These are phyloP conservation scores for Cacatua alba DNA, from an alignment of 2,113 vertebrate genomes.

Conservation along the genomic window DNA sequence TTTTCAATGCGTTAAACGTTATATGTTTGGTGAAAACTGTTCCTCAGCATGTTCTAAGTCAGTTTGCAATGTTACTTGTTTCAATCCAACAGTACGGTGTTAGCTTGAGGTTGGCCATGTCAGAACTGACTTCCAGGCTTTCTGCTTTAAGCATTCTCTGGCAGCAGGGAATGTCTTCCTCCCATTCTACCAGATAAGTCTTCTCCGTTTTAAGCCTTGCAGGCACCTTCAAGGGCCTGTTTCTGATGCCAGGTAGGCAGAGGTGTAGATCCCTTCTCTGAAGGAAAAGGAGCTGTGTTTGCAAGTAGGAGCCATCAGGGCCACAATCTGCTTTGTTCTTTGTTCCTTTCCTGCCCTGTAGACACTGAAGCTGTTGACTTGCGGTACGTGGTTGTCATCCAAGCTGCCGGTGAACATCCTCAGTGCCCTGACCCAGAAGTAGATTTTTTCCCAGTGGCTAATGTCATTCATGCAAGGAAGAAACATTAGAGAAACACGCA, in stretches of 20 bases:
- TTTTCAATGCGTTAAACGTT: background rate
- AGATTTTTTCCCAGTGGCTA: background rate
- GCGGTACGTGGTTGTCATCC: background rate
- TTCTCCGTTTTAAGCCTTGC: background rate
- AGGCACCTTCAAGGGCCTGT: background rate
- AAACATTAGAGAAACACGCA: background rate
- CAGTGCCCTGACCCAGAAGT: background rate
- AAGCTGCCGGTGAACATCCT: background rate
- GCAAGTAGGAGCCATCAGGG: background rate
- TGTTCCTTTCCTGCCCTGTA: background rate
- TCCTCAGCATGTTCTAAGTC: background rate
- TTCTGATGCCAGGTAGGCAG: background rate
- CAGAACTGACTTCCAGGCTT: background rate
- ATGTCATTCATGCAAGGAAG: background rate
- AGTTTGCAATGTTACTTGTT: background rate
- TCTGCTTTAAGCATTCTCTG: background rate
- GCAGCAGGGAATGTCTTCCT: background rate
- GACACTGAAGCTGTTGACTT: background rate
- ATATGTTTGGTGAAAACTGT: background rate
- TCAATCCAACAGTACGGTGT: background rate
- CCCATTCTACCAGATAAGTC: background rate
- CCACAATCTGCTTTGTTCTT: background rate
- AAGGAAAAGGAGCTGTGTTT: background rate
- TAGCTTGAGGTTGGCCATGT: background rate
- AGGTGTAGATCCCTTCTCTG: background rate